A percentile compares a stretch with the other conserved stretches of the same genome.
phyloP scores from a whole-genome alignment of 2,888 invertebrate species.

The Cotesia congregata region DNA sequence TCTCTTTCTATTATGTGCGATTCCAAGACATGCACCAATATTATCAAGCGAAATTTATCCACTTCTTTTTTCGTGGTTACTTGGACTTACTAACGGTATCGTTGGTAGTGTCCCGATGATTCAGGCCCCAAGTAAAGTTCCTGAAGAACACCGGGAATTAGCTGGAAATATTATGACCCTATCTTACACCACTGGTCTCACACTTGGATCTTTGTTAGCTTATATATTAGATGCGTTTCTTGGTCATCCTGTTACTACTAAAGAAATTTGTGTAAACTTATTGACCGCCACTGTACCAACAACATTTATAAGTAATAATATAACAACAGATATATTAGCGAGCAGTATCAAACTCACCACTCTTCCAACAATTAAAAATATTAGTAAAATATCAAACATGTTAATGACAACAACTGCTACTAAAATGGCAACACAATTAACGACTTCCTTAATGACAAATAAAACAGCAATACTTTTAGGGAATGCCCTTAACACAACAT shows the following conservation, averaged over 20 bases:
- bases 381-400: constrained; percentile 53
- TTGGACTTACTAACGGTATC: constrained; percentile 89
- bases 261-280: constrained; percentile 60
- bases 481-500: constrained; percentile 52
- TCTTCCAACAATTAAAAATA: constrained; percentile 53
- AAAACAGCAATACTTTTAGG: constrained; percentile 53
- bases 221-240: constrained; percentile 78
- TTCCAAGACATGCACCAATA: constrained; percentile 82
- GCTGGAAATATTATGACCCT: constrained; percentile 95
- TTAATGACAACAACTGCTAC: constrained; percentile 54
- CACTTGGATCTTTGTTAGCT: constrained; percentile 86
- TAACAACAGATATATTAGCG: constrained; percentile 43
- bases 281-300: constrained; percentile 47
- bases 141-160: constrained; percentile 87
- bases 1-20: constrained; percentile 84
- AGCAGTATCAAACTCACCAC: constrained; percentile 47
- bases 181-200: constrained; percentile 89
- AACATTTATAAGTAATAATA: constrained; percentile 50
- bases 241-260: constrained; percentile 62
- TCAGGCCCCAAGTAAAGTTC: constrained; percentile 88
- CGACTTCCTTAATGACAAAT: constrained; percentile 57
- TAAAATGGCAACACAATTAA: constrained; percentile 53
- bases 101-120: constrained; percentile 95
- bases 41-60: constrained; percentile 78
- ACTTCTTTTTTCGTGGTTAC: constrained; percentile 76